Base-by-base conservation (phyloP, 2,888 invertebrate species). In the Caenorhabditis japonica region DNA sequence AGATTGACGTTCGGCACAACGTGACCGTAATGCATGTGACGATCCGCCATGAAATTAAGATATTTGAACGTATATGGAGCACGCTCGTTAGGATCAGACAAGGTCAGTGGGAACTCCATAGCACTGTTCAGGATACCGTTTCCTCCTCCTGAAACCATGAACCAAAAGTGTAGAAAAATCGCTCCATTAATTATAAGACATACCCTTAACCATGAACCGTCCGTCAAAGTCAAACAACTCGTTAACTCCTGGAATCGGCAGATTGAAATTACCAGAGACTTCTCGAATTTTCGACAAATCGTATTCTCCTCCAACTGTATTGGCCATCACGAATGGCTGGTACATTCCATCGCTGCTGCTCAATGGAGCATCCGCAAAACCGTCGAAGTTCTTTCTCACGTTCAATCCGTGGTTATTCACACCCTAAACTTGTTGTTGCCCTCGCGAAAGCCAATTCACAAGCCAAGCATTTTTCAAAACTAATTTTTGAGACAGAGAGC, bases 1-100 rank as follows among this genome's bases (percentile, higher is more conserved):
- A 83, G 49, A 47, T 83, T 83, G 60, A 81, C 81, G 56, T 82
- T 83, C 5, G 84, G 83, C 1, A 82, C 77, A 13, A 81, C 81
- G 33, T 82, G 82, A 19, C 80, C 80, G 30, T 82, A 83, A 53
- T 80, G 80, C 80, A 80, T 80, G 58, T 80, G 80, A 49, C 81
- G 72, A 79, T 84, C 83, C 38, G 83, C 83, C 83, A 83, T 84
- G 75, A 77, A 84, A 72, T 84, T 84, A 53, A 84, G 76, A 51
- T 84, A 84, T 52, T 82, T 83, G 79, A 83, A 81, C 12, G 79
- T 83, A 62, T 83, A 81, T 12, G 82, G 80, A 44, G 81, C 83
- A 15, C 84, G 71, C 56, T 84, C 84, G 41, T 84, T 81, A 2
- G 84, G 84, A 59, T 84, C 84, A 8, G 82, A 68, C 1, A 84